Conservation (phyloP, 2,113 vertebrate species). For the Thymallus thymallus region DNA sequence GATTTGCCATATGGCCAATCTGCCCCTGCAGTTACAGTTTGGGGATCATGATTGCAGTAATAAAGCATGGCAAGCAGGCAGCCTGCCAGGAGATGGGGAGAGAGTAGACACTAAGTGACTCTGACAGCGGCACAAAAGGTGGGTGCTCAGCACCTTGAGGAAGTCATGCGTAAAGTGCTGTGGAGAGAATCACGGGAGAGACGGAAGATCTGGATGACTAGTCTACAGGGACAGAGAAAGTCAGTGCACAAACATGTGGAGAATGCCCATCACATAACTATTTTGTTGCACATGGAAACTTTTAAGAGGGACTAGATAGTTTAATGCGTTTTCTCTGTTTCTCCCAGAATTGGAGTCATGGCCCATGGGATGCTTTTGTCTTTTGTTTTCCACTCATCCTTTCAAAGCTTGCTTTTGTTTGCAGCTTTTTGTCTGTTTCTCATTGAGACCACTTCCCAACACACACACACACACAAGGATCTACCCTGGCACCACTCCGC, state of each 20-base stretch:
- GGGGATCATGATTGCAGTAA: slow-evolving; percentile 20
- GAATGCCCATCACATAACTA: slow-evolving; percentile 8
- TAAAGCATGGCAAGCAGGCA: slow-evolving; percentile 22
- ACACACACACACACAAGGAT: slow-evolving; percentile 10
- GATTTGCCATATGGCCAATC: too few relatives aligned
- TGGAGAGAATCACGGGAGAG: slow-evolving; percentile 2
- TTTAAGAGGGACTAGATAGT: background rate
- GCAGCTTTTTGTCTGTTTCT: background rate
- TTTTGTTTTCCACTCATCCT: slow-evolving; percentile 30
- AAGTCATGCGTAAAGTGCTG: slow-evolving; percentile 55
- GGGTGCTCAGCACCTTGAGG: slow-evolving; percentile 8
- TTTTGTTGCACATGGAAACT: background rate
- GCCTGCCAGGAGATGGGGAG: slow-evolving; percentile 41
- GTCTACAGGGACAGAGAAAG: slow-evolving; percentile 3
- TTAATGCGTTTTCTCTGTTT: slow-evolving; percentile 2
- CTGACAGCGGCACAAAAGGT: slow-evolving; percentile 50
- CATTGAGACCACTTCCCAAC: background rate
- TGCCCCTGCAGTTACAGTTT: background rate
- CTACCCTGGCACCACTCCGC: too few relatives aligned
- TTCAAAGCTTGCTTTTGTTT: background rate
- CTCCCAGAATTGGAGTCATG: background rate
- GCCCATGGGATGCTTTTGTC: slow-evolving; percentile 18
- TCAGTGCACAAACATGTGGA: background rate
- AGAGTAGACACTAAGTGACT: slow-evolving; percentile 40
- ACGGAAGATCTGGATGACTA: background rate